Evolutionary conservation across 2,888 invertebrate species (phyloP).

Genomic region (Pemphredon lugubris): DNA sequence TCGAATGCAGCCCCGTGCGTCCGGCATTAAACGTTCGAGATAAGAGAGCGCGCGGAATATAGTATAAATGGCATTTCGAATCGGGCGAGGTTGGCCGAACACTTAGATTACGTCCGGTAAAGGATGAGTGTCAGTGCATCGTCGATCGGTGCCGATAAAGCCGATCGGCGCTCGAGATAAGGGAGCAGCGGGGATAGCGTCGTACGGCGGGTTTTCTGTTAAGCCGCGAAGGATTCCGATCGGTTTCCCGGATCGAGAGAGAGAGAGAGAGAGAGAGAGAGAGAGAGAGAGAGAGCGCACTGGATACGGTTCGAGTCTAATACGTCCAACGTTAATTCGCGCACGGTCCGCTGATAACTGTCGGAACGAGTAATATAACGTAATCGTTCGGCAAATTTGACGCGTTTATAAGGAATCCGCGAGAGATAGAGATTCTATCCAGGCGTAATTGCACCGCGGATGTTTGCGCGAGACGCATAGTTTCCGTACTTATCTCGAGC

Average conservation of each 20-base stretch:
- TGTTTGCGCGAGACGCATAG: too few relatives aligned
- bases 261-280: too few relatives aligned
- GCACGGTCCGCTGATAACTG: too few relatives aligned
- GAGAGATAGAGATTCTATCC: too few relatives aligned
- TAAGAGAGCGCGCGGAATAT: background rate
- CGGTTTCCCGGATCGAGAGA: constrained; percentile 33
- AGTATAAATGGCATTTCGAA: constrained; percentile 36
- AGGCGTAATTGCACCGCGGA: too few relatives aligned
- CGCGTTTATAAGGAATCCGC: too few relatives aligned
- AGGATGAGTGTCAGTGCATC: constrained; percentile 36
- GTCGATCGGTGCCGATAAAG: constrained; percentile 34
- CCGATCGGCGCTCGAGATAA: constrained; percentile 36
- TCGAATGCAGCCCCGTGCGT: background rate
- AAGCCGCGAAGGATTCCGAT: constrained; percentile 7
- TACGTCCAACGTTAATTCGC: constrained; percentile 21
- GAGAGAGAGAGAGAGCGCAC: too few relatives aligned
- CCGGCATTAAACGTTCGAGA: constrained; percentile 9
- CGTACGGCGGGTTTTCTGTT: constrained; percentile 7
- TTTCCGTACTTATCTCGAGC: too few relatives aligned
- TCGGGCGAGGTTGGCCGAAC: constrained; percentile 17
- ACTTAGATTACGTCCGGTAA: constrained; percentile 29
- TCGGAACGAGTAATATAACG: too few relatives aligned
- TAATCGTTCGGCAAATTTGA: too few relatives aligned
- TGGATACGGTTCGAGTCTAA: constrained; percentile 23
- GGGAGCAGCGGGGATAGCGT: constrained; percentile 5